Evolutionary conservation across 2,113 vertebrate genomes (phyloP), one percentile per base, ranked within the genome.

Genomic region (Pleuronectes platessa): DNA sequence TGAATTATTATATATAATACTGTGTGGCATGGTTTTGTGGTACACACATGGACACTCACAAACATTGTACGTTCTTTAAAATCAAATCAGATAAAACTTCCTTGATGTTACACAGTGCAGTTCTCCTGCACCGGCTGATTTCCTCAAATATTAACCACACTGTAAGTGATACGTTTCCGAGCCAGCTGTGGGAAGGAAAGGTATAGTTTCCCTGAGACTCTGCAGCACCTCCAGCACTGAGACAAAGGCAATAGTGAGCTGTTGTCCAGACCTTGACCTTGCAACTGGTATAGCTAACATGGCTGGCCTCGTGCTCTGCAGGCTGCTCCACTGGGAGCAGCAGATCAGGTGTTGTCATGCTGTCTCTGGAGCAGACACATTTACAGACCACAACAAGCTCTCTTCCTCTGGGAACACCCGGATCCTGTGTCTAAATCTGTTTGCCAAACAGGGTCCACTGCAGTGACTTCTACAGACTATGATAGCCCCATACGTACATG

Each of bases 261-360:
- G 76, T 71, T 71, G 87, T 86, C 83, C 85, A 86, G 90, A 81
- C 88, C 84, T 83, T 90, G 86, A 92, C 89, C 86, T 89, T 86
- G 74, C 10, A 12, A 56, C 68, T 71, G 68, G 45, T 74, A 15
- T 69, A 71, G 67, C 74, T 75, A 76, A 76, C 82, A 69, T 37
- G 67, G 27, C 64, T 54, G 58, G 60, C 56, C 54, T 68, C 63
- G 14, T 35, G 65, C 61, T 4, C 70, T 6, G 42, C 55, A 35
- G 54, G 70, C 70, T 31, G 61, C 68, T 78, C 76, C 70, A 4
- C 42, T 8, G 83, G 49, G 73, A 83, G 24, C 63, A 23, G 78
- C 66, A 66, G 86, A 81, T 88, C 88, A 87, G 86, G 88, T 81
- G 78, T 81, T 89, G 84, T 89, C 81, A 63, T 6, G 70, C 69